Evolutionary conservation across 2,888 invertebrate genomes (phyloP).

Genomic region (Plusia festucae): DNA sequence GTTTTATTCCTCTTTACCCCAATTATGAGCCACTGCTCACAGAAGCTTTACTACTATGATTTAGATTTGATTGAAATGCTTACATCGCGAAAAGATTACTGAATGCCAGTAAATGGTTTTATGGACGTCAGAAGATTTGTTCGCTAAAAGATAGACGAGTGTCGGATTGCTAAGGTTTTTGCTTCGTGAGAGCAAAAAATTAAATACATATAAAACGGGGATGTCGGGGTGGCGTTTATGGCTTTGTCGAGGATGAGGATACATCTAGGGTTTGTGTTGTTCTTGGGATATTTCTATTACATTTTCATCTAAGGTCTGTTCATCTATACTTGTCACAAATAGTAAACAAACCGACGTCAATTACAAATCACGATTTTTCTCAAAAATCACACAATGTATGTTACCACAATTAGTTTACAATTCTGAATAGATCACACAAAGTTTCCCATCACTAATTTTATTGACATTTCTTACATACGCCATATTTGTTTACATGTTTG

Average conservation of each 20-base stretch:
- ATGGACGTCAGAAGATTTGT: conserved; percentile 57
- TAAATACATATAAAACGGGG: conserved; percentile 47
- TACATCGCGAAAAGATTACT: conserved; percentile 61
- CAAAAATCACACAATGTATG: no score
- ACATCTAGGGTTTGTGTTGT: conserved; percentile 3
- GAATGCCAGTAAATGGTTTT: conserved; percentile 58
- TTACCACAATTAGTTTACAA: no score
- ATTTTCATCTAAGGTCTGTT: no score
- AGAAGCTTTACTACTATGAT: conserved; percentile 63
- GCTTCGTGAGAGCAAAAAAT: conserved; percentile 37
- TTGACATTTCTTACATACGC: no score
- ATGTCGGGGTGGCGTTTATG: conserved; percentile 41
- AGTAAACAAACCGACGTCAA: no score
- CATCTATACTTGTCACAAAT: no score
- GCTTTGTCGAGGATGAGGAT: conserved; percentile 13
- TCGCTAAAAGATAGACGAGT: conserved; percentile 44
- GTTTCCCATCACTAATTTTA: no score
- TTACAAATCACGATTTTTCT: no score
- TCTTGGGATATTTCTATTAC: conserved; percentile 10
- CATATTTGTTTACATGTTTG: no score
- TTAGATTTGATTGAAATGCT: conserved; percentile 69
- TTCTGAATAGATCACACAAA: no score
- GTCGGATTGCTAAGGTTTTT: conserved; percentile 26
- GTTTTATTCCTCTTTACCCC: conserved; percentile 63
- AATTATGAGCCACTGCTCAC: conserved; percentile 63